Conservation (phyloP, 2,888 invertebrate genomes). For the Sarcophaga rosellei region DNA sequence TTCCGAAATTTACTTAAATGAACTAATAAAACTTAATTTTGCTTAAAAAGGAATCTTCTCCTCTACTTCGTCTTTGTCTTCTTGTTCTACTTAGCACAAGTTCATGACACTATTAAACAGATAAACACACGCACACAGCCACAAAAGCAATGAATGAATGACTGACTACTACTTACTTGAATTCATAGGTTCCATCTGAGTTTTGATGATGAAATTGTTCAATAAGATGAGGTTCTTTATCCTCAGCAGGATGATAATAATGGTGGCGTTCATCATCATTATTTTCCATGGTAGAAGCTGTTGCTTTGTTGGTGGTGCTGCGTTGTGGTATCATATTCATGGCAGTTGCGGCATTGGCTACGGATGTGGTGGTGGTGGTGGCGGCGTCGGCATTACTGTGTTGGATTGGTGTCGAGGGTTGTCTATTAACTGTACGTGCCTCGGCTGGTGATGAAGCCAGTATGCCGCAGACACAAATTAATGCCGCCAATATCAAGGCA, state of each 20-base stretch:
- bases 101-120: not conserved
- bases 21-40: no score
- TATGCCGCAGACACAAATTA: constrained; percentile 64
- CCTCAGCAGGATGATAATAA: constrained; percentile 69
- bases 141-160: not conserved
- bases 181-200: constrained; percentile 74
- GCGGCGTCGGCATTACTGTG: not conserved
- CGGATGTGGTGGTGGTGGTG: not conserved
- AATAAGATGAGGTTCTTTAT: constrained; percentile 69
- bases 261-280: constrained; percentile 43
- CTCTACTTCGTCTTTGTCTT: no score
- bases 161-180: constrained; percentile 67
- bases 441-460: constrained; percentile 26
- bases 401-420: constrained; percentile 63
- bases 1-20: not conserved
- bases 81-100: no score
- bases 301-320: constrained; percentile 3
- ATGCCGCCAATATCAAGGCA: constrained; percentile 52
- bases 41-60: no score
- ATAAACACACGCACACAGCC: not conserved
- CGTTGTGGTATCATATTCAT: not conserved
- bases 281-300: not conserved
- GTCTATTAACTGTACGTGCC: constrained; percentile 63
- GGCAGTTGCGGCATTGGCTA: not conserved
- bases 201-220: constrained; percentile 72